Evolutionary conservation across 2,797 vertebrate species (phyloP).

Genomic region (Nyctibius grandis): DNA sequence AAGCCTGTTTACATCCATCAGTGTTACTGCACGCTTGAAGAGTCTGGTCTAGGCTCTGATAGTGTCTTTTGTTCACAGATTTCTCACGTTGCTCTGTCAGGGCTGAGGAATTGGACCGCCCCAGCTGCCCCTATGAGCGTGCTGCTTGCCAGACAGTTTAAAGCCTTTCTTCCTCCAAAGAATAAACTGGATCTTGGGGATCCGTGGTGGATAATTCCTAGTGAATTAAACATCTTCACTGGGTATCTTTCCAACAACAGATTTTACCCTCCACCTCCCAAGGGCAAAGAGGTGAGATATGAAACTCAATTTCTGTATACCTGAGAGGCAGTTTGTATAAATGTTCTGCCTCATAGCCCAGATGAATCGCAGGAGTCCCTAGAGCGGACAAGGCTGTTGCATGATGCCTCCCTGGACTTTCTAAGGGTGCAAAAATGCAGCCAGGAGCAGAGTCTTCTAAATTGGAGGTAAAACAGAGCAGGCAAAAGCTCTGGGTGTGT

Average conservation of each 20-base stretch:
- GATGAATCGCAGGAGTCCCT: not conserved
- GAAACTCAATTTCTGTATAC: not conserved
- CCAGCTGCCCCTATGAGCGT: slow-evolving; percentile 75
- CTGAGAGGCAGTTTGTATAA: not conserved
- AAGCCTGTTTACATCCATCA: not conserved
- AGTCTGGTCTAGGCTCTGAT: not conserved
- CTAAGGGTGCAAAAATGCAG: not conserved
- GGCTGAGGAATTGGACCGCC: slow-evolving; percentile 88
- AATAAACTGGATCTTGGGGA: slow-evolving; percentile 83
- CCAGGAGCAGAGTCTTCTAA: not conserved
- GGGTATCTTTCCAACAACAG: slow-evolving; percentile 96
- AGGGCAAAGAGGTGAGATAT: slow-evolving; percentile 89
- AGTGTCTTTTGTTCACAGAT: slow-evolving; percentile 73
- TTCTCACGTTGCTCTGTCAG: slow-evolving; percentile 86
- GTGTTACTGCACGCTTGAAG: not conserved
- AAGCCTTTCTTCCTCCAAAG: slow-evolving; percentile 88
- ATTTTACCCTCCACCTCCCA: slow-evolving; percentile 90
- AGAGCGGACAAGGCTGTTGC: not conserved
- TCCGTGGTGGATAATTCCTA: slow-evolving; percentile 94
- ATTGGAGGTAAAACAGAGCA: not conserved
- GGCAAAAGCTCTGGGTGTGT: not conserved
- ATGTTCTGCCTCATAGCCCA: not conserved
- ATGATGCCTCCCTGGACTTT: not conserved
- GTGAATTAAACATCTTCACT: slow-evolving; percentile 93
- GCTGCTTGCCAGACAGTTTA: slow-evolving; percentile 86